Percentiles rank a stretch among this genome's conserved stretches.
phyloP scores from a whole-genome alignment of 2,888 invertebrate species.

The Lycophotia porphyrea region DNA sequence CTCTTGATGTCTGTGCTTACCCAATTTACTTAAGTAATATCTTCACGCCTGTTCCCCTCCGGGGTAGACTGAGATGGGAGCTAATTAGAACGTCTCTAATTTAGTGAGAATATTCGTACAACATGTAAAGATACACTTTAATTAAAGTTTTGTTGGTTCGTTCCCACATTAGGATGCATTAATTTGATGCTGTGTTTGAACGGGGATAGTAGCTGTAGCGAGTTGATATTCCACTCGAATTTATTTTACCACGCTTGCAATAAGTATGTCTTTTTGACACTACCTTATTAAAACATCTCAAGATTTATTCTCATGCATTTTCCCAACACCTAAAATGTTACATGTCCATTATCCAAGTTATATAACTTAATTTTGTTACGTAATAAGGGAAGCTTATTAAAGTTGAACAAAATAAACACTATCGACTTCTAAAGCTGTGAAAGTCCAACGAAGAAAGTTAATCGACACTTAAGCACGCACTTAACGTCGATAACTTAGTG shows the following conservation, averaged over 20 bases:
- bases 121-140: slow-evolving; percentile 46
- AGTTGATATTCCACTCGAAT: slow-evolving; percentile 23
- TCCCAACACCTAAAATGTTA: slow-evolving; percentile 27
- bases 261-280: slow-evolving; percentile 9
- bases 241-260: not conserved
- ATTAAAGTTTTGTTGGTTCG: slow-evolving; percentile 41
- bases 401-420: slow-evolving; percentile 46
- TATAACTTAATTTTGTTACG: slow-evolving; percentile 19
- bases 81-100: slow-evolving; percentile 60
- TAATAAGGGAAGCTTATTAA: slow-evolving; percentile 51
- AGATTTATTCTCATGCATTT: slow-evolving; percentile 20
- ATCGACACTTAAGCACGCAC: slow-evolving; percentile 55
- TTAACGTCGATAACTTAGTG: slow-evolving; percentile 49
- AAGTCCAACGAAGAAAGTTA: slow-evolving; percentile 56
- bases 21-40: slow-evolving; percentile 48
- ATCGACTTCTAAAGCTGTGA: slow-evolving; percentile 48
- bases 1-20: slow-evolving; percentile 13
- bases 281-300: slow-evolving; percentile 10
- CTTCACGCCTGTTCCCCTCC: slow-evolving; percentile 38
- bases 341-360: slow-evolving; percentile 18
- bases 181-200: slow-evolving; percentile 51
- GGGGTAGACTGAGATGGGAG: slow-evolving; percentile 24
- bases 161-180: slow-evolving; percentile 60
- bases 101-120: slow-evolving; percentile 48
- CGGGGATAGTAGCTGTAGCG: slow-evolving; percentile 19